These are phyloP conservation scores for Ariopsis seemanni DNA, from an alignment of 2,113 vertebrate species.

Conservation along the genomic window DNA sequence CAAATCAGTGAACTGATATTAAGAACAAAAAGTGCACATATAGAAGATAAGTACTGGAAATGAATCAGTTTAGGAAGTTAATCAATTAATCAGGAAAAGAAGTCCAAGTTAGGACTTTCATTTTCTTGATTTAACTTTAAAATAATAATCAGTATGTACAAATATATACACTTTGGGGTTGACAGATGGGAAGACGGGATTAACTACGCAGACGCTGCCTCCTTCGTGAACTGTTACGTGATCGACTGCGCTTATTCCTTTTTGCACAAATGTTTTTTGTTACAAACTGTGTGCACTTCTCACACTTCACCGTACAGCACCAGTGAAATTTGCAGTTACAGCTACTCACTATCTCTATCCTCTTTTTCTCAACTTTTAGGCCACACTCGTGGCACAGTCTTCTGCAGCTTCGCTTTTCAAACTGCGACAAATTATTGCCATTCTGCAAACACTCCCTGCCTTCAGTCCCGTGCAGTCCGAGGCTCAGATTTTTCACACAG, in stretches of 20 bases:
- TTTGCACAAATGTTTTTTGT: conserved; percentile 83
- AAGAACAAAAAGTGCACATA: conserved; percentile 45
- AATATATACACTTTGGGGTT: conserved; percentile 24
- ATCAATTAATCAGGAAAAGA: not conserved
- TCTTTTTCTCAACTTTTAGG: conserved; percentile 79
- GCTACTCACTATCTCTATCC: conserved; percentile 79
- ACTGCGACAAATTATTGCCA: conserved; percentile 72
- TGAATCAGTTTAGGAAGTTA: too few relatives aligned
- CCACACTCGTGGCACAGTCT: conserved; percentile 88
- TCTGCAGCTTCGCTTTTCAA: conserved; percentile 85
- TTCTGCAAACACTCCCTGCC: conserved; percentile 89
- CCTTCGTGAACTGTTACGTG: conserved; percentile 66
- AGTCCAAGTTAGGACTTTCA: not conserved
- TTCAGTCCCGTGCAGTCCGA: conserved; percentile 86
- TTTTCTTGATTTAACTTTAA: not conserved
- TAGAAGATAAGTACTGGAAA: conserved; percentile 36
- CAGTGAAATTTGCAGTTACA: conserved; percentile 97
- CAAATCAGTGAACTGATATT: conserved; percentile 14
- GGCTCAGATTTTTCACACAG: conserved; percentile 84
- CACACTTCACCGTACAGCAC: conserved; percentile 93
- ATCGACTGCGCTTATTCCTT: conserved; percentile 47
- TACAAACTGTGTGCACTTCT: conserved; percentile 82
- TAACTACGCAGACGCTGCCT: conserved; percentile 62
- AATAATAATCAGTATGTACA: conserved; percentile 36
- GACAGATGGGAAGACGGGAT: not conserved